Base-by-base conservation (phyloP, 2,113 vertebrate genomes). In the Pituophis catenifer region DNA sequence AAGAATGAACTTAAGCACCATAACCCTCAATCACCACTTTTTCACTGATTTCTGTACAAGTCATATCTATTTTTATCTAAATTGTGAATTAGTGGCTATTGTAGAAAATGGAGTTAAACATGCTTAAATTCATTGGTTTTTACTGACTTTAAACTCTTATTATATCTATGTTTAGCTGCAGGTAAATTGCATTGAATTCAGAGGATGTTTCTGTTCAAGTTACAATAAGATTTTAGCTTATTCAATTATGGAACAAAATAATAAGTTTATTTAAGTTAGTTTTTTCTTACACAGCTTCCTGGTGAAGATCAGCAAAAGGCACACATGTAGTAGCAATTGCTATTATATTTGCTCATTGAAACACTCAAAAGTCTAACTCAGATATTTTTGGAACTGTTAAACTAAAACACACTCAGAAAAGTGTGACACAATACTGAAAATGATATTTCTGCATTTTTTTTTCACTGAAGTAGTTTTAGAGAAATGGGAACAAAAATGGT, bases 361-460 rank as follows among this genome's bases (percentile, higher is more conserved):
- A 86, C n/a, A 44, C 90, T 93, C 94, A 93, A 91, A 96, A 92
- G 86, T 57, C 95, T 90, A 0, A 3, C 33, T 48, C 23, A 7
- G 88, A n/a, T 55, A 48, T 57, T 57, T 86, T 86, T 55, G 33
- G n/a, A 44, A 54, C 17, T 55, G 33, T 85, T 91, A 50, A 86
- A 50, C 24, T 26, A 23, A 91, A 81, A n/a, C 26, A 65, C 23
- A 38, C 15, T 88, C 44, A 38, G 52, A 10, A 91, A 44, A 87
- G 86, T 65, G 48, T 86, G 9, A 13, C n/a, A 62, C 33, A 38
- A 65, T 70, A 92, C 24, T 10, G 58, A 33, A 65, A n/a, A 13
- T 10, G 26, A 88, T 5, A 33, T 65, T 92, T 92, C 44, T 52
- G 57, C 48, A 24, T 2, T 58, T 13, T 88, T 29, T 52, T 92